Evolutionary conservation across 2,113 vertebrate genomes (phyloP).

Genomic region (Cyanoderma ruficeps): DNA sequence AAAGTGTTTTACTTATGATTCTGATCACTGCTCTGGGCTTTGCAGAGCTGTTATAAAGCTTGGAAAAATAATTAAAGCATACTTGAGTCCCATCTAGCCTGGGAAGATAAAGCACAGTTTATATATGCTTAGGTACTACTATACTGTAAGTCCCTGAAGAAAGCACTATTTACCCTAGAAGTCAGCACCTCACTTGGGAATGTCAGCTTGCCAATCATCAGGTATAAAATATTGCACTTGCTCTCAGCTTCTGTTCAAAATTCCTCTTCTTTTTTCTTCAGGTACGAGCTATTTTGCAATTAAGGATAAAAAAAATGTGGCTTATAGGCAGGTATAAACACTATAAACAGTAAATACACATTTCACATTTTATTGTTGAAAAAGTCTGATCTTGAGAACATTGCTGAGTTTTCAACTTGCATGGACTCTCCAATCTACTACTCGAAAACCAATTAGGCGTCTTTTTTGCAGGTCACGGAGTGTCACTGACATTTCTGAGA

Average conservation of each 20-base stretch:
- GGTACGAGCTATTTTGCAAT: neutral
- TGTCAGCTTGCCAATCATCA: neutral
- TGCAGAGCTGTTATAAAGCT: conserved; percentile 20
- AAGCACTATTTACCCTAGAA: neutral
- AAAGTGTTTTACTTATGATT: neutral
- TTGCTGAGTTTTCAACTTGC: neutral
- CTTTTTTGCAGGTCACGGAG: neutral
- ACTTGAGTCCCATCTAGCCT: neutral
- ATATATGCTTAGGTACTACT: neutral
- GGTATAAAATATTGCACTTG: neutral
- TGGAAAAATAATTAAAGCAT: conserved; percentile 25
- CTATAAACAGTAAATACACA: neutral
- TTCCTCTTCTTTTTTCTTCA: neutral
- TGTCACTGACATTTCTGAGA: neutral
- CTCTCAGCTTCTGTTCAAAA: neutral
- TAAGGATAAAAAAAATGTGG: neutral
- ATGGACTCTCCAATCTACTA: neutral
- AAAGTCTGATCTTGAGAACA: neutral
- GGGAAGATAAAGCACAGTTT: conserved; percentile 24
- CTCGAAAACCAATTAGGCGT: neutral
- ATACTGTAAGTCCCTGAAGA: neutral
- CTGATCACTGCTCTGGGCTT: conserved; percentile 15
- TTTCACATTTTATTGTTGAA: neutral
- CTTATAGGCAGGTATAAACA: neutral
- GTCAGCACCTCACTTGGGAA: neutral